Conservation (phyloP, 2,888 invertebrate genomes). For the Spilosoma lubricipeda region DNA sequence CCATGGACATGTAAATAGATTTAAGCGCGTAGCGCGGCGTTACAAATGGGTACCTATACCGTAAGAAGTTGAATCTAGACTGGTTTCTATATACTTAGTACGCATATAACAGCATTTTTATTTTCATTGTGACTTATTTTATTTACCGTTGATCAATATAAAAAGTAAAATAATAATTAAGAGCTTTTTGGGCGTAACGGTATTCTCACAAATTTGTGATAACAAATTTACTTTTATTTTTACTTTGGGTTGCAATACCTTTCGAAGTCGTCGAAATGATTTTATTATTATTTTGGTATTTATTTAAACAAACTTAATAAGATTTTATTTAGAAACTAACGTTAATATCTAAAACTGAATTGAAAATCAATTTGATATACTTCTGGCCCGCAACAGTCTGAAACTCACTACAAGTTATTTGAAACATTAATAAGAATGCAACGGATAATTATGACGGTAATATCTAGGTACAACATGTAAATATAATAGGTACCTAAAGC, state of each 20-base stretch:
- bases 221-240: constrained; percentile 24
- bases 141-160: constrained; percentile 66
- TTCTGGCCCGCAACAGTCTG: not conserved
- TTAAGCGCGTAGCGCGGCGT: constrained; percentile 43
- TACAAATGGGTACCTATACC: constrained; percentile 43
- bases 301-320: not conserved
- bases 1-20: constrained; percentile 29
- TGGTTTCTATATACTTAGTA: constrained; percentile 49
- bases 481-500: not conserved
- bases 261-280: no score
- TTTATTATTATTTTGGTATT: not conserved
- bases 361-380: not conserved
- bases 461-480: not conserved
- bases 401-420: not conserved
- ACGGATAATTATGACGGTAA: not conserved
- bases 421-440: not conserved
- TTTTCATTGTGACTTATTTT: constrained; percentile 63
- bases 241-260: no score
- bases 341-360: not conserved
- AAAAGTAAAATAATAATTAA: constrained; percentile 62
- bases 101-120: constrained; percentile 51
- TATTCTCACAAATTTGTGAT: constrained; percentile 32
- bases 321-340: not conserved
- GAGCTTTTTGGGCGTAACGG: constrained; percentile 55
- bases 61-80: constrained; percentile 50